phyloP scores from a whole-genome alignment of 64 coral and sea anemone genomes.

The Montipora foliosa region DNA sequence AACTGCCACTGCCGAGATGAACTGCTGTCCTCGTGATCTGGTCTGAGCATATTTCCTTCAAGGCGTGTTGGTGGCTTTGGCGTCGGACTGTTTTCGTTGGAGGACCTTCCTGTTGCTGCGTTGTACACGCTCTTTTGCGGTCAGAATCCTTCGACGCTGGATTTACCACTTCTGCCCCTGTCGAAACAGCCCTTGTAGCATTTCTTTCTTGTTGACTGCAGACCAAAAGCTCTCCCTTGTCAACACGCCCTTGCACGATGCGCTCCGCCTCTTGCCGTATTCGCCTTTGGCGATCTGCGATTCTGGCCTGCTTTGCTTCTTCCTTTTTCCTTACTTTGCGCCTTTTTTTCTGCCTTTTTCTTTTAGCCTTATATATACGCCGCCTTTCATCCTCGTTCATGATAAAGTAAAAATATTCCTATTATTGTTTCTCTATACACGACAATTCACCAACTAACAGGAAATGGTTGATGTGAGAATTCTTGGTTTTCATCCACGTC shows the following conservation, averaged over 20 bases:
- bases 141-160: background rate
- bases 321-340: constrained; percentile 15
- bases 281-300: background rate
- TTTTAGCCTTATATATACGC: background rate
- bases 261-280: constrained; percentile 2
- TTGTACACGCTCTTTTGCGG: background rate
- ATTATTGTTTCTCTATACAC: too few species aligned
- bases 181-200: background rate
- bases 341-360: constrained; percentile 7
- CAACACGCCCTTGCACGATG: constrained; percentile 8
- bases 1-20: background rate
- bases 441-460: too few species aligned
- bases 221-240: background rate
- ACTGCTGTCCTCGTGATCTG: constrained; percentile 3
- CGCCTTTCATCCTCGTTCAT: constrained; percentile 1
- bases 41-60: background rate
- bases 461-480: too few species aligned
- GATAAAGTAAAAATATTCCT: background rate
- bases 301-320: constrained; percentile 14
- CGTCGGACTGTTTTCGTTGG: background rate
- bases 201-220: background rate
- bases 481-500: too few species aligned
- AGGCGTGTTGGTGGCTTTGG: background rate
- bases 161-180: background rate
- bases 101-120: background rate